phyloP scores from a whole-genome alignment of 2,113 vertebrate species.

The Semicossyphus pulcher region DNA sequence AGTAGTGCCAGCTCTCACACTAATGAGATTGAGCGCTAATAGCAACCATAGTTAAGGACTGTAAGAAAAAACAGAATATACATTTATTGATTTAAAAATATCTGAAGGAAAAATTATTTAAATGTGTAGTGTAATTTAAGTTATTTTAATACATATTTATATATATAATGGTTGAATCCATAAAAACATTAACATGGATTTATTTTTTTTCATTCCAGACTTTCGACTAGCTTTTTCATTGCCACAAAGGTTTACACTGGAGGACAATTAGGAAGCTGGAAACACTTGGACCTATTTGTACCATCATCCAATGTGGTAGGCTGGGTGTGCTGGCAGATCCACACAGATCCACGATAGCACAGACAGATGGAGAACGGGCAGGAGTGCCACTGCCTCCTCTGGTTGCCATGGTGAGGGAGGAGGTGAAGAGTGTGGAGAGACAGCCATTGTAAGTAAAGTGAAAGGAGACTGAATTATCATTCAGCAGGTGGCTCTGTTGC shows the following conservation, averaged over 20 bases:
- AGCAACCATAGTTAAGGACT: not conserved
- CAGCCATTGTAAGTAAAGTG: constrained; percentile 38
- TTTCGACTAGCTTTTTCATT: not conserved
- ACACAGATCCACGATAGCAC: not conserved
- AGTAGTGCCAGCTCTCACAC: too few relatives aligned
- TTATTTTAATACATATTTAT: too few relatives aligned
- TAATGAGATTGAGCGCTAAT: too few relatives aligned
- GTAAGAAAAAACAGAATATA: not conserved
- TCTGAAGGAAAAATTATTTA: not conserved
- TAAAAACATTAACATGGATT: not conserved
- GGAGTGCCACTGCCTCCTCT: constrained; percentile 28
- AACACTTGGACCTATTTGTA: not conserved
- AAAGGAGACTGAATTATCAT: constrained; percentile 63
- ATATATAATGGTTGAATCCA: too few relatives aligned
- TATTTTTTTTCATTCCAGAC: not conserved
- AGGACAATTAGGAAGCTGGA: constrained; percentile 21
- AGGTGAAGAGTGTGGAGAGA: constrained; percentile 35
- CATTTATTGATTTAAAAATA: not conserved
- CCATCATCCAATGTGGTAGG: constrained; percentile 7
- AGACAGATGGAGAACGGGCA: constrained; percentile 44
- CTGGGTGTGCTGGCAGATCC: constrained; percentile 16
- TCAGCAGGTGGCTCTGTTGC: constrained; percentile 43
- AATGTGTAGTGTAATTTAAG: not conserved
- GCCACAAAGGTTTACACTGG: constrained; percentile 2
- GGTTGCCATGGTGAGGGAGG: constrained; percentile 71